phyloP scores from a whole-genome alignment of 1,140 invertebrate species.

The Drosophila pseudoananassae region DNA sequence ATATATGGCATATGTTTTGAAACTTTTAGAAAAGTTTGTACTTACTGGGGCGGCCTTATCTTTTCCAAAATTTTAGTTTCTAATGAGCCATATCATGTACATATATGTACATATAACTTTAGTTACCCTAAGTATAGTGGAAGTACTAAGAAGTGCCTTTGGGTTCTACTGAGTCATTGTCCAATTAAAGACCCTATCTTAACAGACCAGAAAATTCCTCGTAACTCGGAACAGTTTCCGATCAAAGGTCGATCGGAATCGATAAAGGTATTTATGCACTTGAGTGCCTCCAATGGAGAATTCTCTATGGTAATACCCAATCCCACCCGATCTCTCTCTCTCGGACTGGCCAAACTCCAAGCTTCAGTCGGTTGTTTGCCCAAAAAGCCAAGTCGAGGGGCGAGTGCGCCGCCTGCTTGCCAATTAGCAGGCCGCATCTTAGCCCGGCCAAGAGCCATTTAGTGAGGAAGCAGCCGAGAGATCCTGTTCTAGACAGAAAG shows the following conservation, averaged over 20 bases:
- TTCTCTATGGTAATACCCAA: background rate
- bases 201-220: constrained; percentile 11
- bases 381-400: constrained; percentile 58
- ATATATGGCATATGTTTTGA: background rate
- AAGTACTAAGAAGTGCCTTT: background rate
- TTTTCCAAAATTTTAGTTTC: no score
- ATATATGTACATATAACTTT: background rate
- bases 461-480: constrained; percentile 21
- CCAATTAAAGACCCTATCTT: constrained; percentile 3
- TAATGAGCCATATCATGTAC: no score
- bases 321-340: background rate
- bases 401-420: constrained; percentile 51
- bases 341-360: background rate
- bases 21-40: background rate
- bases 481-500: constrained; percentile 67
- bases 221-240: background rate
- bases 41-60: no score
- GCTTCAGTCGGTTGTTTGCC: constrained; percentile 24
- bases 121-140: background rate
- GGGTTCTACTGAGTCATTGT: background rate
- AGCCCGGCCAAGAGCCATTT: background rate
- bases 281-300: constrained; percentile 1
- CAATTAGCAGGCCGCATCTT: constrained; percentile 56
- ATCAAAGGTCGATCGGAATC: constrained; percentile 23
- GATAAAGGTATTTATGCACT: constrained; percentile 2